A percentile compares a stretch with the other conserved stretches of the same genome.
Evolutionary conservation across 2,113 vertebrate species (phyloP).

Genomic region (Rhabdomys dilectus): DNA sequence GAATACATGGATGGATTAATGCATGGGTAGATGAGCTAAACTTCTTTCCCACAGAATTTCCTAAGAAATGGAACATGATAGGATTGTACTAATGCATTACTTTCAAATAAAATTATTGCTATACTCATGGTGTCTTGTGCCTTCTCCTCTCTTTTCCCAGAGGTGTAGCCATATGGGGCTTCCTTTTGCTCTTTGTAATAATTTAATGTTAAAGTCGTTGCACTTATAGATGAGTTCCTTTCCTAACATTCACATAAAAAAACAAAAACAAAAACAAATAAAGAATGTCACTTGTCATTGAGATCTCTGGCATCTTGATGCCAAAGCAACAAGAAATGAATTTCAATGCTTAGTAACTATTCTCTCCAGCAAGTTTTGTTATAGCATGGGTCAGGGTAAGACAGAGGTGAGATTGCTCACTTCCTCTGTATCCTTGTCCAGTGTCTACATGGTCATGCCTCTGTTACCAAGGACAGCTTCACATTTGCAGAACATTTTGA

Average conservation of each 20-base stretch:
- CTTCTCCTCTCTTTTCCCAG: background rate
- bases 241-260: background rate
- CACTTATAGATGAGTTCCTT: background rate
- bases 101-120: background rate
- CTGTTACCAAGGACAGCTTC: background rate
- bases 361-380: background rate
- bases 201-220: background rate
- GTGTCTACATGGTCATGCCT: background rate
- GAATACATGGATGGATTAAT: background rate
- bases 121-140: background rate
- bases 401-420: background rate
- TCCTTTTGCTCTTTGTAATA: background rate
- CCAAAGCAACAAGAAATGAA: background rate
- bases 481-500: background rate
- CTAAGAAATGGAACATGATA: background rate
- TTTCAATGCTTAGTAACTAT: background rate
- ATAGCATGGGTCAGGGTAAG: background rate
- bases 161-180: background rate
- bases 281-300: background rate
- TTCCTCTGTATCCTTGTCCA: background rate
- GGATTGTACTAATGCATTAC: background rate
- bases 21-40: background rate
- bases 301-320: background rate
- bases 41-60: background rate
- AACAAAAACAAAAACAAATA: background rate